Evolutionary conservation across 2,113 vertebrate genomes (phyloP), one percentile per base, ranked within the genome.

Genomic region (Eretmochelys imbricata): DNA sequence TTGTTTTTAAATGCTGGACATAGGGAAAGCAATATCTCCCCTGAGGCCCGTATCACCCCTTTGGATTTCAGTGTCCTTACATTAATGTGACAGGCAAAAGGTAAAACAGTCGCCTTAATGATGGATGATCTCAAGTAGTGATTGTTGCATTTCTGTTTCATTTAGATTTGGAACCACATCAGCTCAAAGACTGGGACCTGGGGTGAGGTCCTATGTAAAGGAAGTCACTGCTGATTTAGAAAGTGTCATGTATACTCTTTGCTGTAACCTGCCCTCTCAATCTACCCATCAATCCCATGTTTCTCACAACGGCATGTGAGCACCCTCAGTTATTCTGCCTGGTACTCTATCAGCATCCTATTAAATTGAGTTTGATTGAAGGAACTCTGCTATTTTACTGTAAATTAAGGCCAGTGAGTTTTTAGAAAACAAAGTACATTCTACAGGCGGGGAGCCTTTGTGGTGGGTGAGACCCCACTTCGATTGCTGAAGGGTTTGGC

Each of bases 241-340:
- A 46, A 24, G 38, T 11, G 24, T 12, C 72, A 25, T 76, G 72
- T 35, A 48, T 31, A 31, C 5, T 86, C n/a, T 42, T 80, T 91
- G 42, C 24, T 2, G 0, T 24, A 54, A 6, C 24, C 38, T 62
- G 38, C 16, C 27, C 31, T 78, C 78, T 78, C 75, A 78, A 84
- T 80, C 50, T 82, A 54, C 22, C 69, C 87, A 48, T 54, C n/a
- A 17, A 72, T 55, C 82, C 14, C 13, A 10, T 12, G 35, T 8
- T 5, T 14, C 54, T 92, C 0, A 0, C 88, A 75, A 54, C 0
- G 1, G 82, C 89, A 51, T 8, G 8, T 0, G 0, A 0, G 81
- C 46, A 85, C 62, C 94, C 46, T 1, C 1, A 14, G 0, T 83
- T 65, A 46, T 62, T 90, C 55, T 85, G 29, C 3, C 75, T 0